A percentile compares a stretch with the other conserved stretches of the same genome.
phyloP scores from a whole-genome alignment of 2,888 invertebrate genomes.

The Xylota sylvarum region DNA sequence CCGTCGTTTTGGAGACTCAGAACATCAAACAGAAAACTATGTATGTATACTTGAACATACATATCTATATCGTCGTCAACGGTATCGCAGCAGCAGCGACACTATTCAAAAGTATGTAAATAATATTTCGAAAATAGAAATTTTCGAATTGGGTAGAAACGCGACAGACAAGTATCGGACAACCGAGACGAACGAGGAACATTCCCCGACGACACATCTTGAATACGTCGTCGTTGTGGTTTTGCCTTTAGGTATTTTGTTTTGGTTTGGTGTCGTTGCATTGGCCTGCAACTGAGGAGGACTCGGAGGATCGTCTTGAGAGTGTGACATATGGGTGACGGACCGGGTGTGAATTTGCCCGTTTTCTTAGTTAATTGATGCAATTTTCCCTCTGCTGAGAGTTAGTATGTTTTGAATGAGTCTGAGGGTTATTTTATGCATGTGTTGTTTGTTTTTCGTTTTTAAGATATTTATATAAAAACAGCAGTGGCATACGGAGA shows the following conservation, averaged over 20 bases:
- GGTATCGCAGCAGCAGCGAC: not conserved
- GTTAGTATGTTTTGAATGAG: slow-evolving; percentile 65
- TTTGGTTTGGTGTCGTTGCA: slow-evolving; percentile 57
- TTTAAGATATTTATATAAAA: slow-evolving; percentile 54
- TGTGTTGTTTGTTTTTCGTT: slow-evolving; percentile 34
- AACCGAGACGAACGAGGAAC: slow-evolving; percentile 64
- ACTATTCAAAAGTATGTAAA: slow-evolving; percentile 32
- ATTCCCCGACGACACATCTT: slow-evolving; percentile 76
- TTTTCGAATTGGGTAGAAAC: slow-evolving; percentile 56
- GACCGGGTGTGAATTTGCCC: slow-evolving; percentile 75
- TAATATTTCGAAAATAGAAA: slow-evolving; percentile 64
- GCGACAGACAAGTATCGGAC: slow-evolving; percentile 64
- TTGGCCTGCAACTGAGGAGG: slow-evolving; percentile 32
- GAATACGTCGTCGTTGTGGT: slow-evolving; percentile 41
- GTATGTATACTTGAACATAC: too few relatives aligned
- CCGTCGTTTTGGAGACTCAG: not conserved
- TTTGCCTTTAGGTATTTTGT: slow-evolving; percentile 54
- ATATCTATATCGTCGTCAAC: too few relatives aligned
- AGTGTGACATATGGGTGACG: slow-evolving; percentile 72
- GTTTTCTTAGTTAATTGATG: slow-evolving; percentile 70
- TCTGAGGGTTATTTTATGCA: slow-evolving; percentile 56
- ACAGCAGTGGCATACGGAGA: slow-evolving; percentile 7
- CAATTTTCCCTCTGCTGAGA: slow-evolving; percentile 56
- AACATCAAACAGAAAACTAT: not conserved
- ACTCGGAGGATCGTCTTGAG: slow-evolving; percentile 27